phyloP scores from a whole-genome alignment of 2,113 vertebrate genomes.

The Ceyx margarethae region DNA sequence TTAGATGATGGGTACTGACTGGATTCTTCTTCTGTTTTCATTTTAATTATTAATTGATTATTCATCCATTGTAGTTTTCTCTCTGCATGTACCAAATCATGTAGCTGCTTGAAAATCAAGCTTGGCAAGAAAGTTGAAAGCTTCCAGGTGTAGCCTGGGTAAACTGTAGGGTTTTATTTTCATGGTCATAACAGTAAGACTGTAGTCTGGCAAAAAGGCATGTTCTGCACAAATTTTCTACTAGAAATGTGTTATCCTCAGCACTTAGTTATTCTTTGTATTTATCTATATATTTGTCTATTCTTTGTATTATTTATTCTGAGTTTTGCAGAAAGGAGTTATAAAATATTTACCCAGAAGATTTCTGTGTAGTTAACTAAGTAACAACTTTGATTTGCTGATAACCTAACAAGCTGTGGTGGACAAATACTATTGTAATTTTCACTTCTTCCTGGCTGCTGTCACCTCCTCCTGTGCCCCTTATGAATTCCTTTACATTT shows the following conservation, averaged over 20 bases:
- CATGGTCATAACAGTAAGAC: not conserved
- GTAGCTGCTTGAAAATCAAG: not conserved
- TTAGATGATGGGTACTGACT: not conserved
- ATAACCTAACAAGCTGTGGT: not conserved
- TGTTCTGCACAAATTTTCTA: not conserved
- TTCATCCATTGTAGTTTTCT: not conserved
- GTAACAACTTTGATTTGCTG: constrained; percentile 1
- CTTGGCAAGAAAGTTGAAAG: not conserved
- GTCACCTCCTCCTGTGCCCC: not conserved
- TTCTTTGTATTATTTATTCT: too few species aligned
- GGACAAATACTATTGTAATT: not conserved
- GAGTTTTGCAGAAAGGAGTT: not conserved
- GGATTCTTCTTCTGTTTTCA: not conserved
- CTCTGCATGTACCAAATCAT: not conserved
- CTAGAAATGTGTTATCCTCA: not conserved
- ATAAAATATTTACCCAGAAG: too few species aligned
- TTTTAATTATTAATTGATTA: constrained; percentile 4
- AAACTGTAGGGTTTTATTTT: not conserved
- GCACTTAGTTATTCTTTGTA: not conserved
- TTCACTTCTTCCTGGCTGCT: not conserved
- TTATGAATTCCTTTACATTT: not conserved
- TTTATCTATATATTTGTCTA: too few species aligned
- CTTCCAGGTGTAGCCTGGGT: not conserved
- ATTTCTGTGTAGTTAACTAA: not conserved
- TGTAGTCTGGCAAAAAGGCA: not conserved